These are phyloP conservation scores for Apodemia mormo DNA, from an alignment of 2,888 invertebrate species.

Conservation along the genomic window DNA sequence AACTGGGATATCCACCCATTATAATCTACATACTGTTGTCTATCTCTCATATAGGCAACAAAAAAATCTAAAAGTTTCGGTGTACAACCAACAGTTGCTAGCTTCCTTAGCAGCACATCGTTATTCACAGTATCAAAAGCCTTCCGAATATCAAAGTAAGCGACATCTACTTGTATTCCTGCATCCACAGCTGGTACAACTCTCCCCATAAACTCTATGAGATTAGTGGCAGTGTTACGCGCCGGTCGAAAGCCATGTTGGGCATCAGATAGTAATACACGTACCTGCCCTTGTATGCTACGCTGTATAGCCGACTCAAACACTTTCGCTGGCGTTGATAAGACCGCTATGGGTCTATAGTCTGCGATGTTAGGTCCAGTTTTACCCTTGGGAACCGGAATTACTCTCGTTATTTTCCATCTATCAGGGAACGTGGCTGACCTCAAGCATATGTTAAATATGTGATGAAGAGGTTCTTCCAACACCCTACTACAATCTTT, in stretches of 20 bases:
- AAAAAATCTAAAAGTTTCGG: neutral
- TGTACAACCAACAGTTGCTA: neutral
- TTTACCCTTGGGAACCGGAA: too few species aligned
- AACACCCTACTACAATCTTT: too few species aligned
- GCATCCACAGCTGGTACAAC: conserved; percentile 3
- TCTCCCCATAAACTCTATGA: neutral
- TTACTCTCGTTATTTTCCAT: too few species aligned
- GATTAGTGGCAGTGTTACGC: neutral
- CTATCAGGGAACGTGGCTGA: too few species aligned
- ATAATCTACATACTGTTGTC: neutral
- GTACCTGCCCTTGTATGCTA: neutral
- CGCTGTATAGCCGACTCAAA: neutral
- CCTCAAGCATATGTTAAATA: too few species aligned
- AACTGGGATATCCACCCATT: neutral
- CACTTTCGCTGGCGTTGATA: neutral
- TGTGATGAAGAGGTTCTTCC: too few species aligned
- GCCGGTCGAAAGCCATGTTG: neutral
- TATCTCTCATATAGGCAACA: neutral
- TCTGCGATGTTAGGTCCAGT: too few species aligned
- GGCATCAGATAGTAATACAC: neutral
- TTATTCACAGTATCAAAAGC: conserved; percentile 10
- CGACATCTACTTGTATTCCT: conserved; percentile 18
- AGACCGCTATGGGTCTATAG: neutral
- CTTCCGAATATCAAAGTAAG: conserved; percentile 28
- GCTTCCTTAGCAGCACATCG: conserved; percentile 20